Evolutionary conservation across 2,797 vertebrate species (phyloP).

Genomic region (Pipistrellus nathusii): DNA sequence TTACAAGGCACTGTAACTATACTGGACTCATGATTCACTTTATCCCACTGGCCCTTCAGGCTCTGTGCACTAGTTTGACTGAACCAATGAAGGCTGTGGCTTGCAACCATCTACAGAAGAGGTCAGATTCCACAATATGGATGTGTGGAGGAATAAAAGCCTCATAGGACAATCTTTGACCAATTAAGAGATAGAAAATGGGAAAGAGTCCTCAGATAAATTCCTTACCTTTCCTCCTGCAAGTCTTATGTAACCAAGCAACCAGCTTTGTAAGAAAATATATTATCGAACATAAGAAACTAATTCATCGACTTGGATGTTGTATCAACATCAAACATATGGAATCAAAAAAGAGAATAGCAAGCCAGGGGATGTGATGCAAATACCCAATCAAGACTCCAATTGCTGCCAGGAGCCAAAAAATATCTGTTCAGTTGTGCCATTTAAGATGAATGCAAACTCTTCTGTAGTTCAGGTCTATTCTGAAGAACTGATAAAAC

Average conservation of each 20-base stretch:
- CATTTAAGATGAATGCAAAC: neutral
- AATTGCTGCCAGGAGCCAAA: neutral
- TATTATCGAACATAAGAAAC: neutral
- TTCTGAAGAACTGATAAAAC: neutral
- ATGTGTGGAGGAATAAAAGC: neutral
- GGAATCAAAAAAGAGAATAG: neutral
- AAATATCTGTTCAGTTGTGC: neutral
- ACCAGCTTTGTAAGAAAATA: constrained; percentile 19
- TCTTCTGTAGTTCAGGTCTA: neutral
- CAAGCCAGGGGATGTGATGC: neutral
- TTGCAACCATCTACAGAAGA: neutral
- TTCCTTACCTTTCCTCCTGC: neutral
- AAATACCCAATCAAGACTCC: neutral
- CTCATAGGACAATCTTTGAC: neutral
- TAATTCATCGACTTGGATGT: neutral
- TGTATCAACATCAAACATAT: neutral
- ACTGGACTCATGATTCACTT: neutral
- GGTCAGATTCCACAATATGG: neutral
- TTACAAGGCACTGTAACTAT: neutral
- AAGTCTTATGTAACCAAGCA: neutral
- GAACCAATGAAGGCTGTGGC: neutral
- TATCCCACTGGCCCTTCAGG: too few relatives aligned
- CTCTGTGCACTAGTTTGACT: neutral
- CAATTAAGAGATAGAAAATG: neutral
- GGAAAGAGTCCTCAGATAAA: neutral